Evolutionary conservation across 2,797 vertebrate species (phyloP).

Genomic region (Thunnus albacares): DNA sequence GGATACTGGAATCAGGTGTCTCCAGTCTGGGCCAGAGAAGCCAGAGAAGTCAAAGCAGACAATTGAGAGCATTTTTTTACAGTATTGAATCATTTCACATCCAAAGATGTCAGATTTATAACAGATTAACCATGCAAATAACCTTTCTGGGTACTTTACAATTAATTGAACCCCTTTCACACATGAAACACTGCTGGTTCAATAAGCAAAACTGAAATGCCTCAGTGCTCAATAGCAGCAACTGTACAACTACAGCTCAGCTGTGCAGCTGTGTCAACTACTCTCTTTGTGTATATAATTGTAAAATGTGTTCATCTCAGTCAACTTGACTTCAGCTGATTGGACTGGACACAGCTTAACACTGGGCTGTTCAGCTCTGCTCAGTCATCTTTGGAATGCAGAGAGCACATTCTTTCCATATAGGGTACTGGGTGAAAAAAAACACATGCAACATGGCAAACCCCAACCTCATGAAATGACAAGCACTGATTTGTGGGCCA

Average conservation of each 20-base stretch:
- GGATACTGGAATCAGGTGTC: background rate
- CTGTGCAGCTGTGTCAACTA: slow-evolving; percentile 69
- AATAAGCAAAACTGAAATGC: slow-evolving; percentile 15
- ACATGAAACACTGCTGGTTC: background rate
- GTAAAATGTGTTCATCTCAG: slow-evolving; percentile 65
- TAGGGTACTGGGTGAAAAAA: slow-evolving; percentile 59
- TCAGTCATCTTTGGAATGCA: slow-evolving; percentile 79
- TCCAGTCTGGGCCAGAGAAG: background rate
- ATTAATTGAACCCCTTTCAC: background rate
- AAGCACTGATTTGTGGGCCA: slow-evolving; percentile 63
- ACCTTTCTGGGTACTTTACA: background rate
- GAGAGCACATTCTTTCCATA: slow-evolving; percentile 75
- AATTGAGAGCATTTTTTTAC: background rate
- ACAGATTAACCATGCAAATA: background rate
- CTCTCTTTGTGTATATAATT: slow-evolving; percentile 46
- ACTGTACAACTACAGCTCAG: slow-evolving; percentile 47
- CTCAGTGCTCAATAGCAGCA: slow-evolving; percentile 10
- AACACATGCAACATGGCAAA: slow-evolving; percentile 34
- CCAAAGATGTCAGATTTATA: background rate
- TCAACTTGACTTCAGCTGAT: slow-evolving; percentile 68
- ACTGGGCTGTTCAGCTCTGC: slow-evolving; percentile 58
- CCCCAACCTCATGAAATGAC: slow-evolving; percentile 31
- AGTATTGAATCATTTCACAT: no score
- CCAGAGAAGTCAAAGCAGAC: background rate
- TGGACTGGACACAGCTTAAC: slow-evolving; percentile 71